A percentile compares a stretch with the other conserved stretches of the same genome.
Evolutionary conservation across 1,140 invertebrate species (phyloP).

Genomic region (Cherax quadricarinatus): DNA sequence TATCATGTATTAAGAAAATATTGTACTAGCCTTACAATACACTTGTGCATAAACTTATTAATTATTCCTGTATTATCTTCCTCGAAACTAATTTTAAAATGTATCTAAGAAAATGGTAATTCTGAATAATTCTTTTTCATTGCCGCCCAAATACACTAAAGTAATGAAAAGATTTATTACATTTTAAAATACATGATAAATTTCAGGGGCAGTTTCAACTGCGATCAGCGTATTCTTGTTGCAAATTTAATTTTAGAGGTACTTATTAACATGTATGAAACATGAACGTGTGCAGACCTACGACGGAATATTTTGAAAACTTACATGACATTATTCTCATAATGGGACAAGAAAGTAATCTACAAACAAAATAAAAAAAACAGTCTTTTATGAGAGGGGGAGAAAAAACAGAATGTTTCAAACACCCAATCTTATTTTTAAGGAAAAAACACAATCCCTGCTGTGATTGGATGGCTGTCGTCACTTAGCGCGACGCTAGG

Average conservation of each 20-base stretch:
- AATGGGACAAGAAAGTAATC: not conserved
- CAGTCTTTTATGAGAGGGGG: not conserved
- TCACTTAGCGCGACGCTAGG: not conserved
- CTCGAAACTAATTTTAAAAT: not conserved
- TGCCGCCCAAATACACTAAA: not conserved
- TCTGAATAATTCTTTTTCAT: too few species aligned
- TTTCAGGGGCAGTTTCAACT: not conserved
- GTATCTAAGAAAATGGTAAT: not conserved
- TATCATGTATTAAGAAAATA: not conserved
- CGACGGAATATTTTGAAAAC: not conserved
- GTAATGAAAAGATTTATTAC: not conserved
- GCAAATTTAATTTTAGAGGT: not conserved
- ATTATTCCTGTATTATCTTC: not conserved
- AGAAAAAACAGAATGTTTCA: not conserved
- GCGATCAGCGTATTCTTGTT: not conserved
- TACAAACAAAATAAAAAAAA: not conserved
- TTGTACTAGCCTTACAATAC: too few species aligned
- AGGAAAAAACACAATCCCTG: conserved; percentile 28
- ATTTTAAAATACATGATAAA: not conserved
- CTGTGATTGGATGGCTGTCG: conserved; percentile 41
- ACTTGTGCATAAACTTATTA: not conserved
- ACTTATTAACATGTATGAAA: not conserved
- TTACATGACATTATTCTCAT: not conserved
- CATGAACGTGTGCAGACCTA: not conserved
- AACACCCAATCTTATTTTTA: not conserved